Evolutionary conservation across 2,797 vertebrate species (phyloP).

Genomic region (Artibeus jamaicensis): DNA sequence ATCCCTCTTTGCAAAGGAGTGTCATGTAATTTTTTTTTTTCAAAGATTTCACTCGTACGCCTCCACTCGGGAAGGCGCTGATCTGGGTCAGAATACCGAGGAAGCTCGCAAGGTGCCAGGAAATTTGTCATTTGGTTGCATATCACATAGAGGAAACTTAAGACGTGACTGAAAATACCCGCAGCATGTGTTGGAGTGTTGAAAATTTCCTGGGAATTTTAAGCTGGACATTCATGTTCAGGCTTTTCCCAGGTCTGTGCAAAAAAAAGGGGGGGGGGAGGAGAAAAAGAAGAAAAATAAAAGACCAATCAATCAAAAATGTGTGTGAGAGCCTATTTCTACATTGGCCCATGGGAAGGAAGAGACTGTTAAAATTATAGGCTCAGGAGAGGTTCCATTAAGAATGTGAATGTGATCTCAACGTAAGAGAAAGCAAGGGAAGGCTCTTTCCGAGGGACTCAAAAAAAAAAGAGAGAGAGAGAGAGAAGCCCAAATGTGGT

Average conservation of each 20-base stretch:
- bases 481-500: constrained; percentile 54
- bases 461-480: neutral
- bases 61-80: neutral
- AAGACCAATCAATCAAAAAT: constrained; percentile 57
- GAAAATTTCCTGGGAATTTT: constrained; percentile 50
- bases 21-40: neutral
- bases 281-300: neutral
- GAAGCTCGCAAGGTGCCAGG: neutral
- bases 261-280: neutral
- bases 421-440: constrained; percentile 60
- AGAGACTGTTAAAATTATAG: constrained; percentile 45
- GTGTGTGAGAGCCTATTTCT: neutral
- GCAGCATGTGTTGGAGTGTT: neutral
- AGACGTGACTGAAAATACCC: constrained; percentile 2
- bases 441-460: constrained; percentile 66
- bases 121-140: constrained; percentile 27
- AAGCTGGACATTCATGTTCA: constrained; percentile 45
- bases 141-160: constrained; percentile 43
- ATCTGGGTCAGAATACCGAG: neutral
- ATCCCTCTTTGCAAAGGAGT: constrained; percentile 36
- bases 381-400: constrained; percentile 8
- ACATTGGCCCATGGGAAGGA: constrained; percentile 1
- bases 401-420: constrained; percentile 55
- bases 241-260: constrained; percentile 36
- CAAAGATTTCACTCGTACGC: constrained; percentile 21